phyloP scores from a whole-genome alignment of 2,888 invertebrate genomes.

The Temnothorax unifasciatus region DNA sequence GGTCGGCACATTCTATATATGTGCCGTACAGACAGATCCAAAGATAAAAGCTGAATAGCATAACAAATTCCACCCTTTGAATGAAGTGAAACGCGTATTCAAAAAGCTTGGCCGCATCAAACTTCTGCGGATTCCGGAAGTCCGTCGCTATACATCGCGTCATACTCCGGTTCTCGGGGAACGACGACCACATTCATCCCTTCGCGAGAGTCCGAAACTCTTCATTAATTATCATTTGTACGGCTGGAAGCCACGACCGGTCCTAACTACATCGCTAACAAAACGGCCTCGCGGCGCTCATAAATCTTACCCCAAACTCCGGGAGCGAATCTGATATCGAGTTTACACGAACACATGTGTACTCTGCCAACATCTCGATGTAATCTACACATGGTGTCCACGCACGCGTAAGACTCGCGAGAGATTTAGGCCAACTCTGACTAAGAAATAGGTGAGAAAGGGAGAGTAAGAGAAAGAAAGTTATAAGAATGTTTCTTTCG shows the following conservation, averaged over 20 bases:
- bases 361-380: conserved; percentile 55
- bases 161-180: not conserved
- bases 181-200: conserved; percentile 50
- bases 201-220: conserved; percentile 30
- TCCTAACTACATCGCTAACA: conserved; percentile 58
- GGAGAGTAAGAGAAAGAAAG: not conserved
- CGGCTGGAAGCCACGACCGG: conserved; percentile 38
- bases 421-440: conserved; percentile 1
- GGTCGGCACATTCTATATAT: not conserved
- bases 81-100: conserved; percentile 36
- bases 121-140: conserved; percentile 44
- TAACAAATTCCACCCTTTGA: conserved; percentile 32
- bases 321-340: conserved; percentile 75
- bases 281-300: conserved; percentile 67
- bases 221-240: conserved; percentile 73
- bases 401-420: conserved; percentile 10
- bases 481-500: not conserved
- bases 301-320: conserved; percentile 74
- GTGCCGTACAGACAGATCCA: not conserved
- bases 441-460: conserved; percentile 27
- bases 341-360: conserved; percentile 70
- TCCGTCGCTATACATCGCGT: conserved; percentile 36
- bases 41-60: conserved; percentile 19
- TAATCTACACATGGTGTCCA: conserved; percentile 21
- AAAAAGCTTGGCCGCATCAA: conserved; percentile 43